Conservation (phyloP, 1,140 invertebrate species). For the Pararge aegeria region DNA sequence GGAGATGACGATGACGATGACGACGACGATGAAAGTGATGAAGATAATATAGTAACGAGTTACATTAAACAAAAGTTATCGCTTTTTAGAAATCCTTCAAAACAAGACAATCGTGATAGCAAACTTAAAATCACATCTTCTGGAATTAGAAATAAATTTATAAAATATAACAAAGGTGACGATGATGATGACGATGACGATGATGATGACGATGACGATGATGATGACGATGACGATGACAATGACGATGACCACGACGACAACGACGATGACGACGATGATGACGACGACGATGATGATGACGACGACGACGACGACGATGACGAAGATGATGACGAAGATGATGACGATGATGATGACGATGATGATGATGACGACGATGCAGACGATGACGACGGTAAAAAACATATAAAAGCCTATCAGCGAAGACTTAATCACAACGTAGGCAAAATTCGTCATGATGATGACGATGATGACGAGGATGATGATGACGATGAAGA, state of each 20-base stretch:
- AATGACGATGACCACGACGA: constrained; percentile 42
- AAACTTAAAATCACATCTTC: too few relatives aligned
- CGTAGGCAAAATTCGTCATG: constrained; percentile 41
- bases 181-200: constrained; percentile 61
- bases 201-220: constrained; percentile 72
- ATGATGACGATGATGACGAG: constrained; percentile 79
- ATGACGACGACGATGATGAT: constrained; percentile 72
- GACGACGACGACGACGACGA: constrained; percentile 71
- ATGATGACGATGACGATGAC: constrained; percentile 70
- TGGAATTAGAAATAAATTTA: constrained; percentile 54
- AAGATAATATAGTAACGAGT: constrained; percentile 21
- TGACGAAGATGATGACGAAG: constrained; percentile 73
- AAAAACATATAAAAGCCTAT: constrained; percentile 34
- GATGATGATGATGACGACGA: constrained; percentile 72
- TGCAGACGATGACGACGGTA: constrained; percentile 66
- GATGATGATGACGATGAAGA: constrained; percentile 78
- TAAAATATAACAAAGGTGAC: constrained; percentile 33
- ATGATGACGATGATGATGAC: constrained; percentile 72
- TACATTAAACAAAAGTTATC: too few relatives aligned
- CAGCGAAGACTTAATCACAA: constrained; percentile 12
- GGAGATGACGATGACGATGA: constrained; percentile 68
- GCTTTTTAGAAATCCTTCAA: too few relatives aligned
- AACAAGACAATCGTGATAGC: too few relatives aligned
- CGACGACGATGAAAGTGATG: constrained; percentile 14
- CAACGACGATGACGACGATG: constrained; percentile 50